These are phyloP conservation scores for Ctenicera cuprea DNA, from an alignment of 2,888 invertebrate species.

Conservation along the genomic window DNA sequence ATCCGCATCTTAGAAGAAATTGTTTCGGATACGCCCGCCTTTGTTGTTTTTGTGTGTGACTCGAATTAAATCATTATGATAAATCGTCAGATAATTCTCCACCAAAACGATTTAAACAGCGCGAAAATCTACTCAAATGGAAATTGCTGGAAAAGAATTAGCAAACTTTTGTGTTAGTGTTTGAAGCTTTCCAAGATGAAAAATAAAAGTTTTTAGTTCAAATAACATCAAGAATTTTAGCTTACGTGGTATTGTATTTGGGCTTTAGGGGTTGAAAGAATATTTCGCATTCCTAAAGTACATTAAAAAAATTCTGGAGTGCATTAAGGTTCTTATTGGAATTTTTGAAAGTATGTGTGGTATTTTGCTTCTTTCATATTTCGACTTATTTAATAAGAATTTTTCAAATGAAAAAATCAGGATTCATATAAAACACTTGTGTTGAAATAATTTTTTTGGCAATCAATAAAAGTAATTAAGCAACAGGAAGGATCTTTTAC, in stretches of 20 bases:
- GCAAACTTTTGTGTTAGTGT: too few species aligned
- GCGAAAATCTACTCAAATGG: background rate
- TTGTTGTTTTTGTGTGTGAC: background rate
- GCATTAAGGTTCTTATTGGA: slow-evolving; percentile 43
- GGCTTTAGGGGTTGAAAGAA: slow-evolving; percentile 33
- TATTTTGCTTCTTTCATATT: slow-evolving; percentile 29
- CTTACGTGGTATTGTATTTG: slow-evolving; percentile 14
- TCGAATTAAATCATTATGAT: background rate
- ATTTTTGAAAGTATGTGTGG: slow-evolving; percentile 35
- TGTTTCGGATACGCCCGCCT: slow-evolving; percentile 6
- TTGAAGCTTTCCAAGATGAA: background rate
- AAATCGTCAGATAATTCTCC: background rate
- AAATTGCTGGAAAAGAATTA: too few species aligned
- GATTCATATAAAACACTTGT: too few species aligned
- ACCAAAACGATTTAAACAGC: background rate
- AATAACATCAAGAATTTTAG: slow-evolving; percentile 4
- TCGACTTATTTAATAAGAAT: slow-evolving; percentile 5
- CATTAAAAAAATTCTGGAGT: slow-evolving; percentile 41
- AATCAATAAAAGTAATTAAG: background rate
- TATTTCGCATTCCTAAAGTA: slow-evolving; percentile 43
- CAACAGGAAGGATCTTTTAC: background rate
- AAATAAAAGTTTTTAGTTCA: background rate
- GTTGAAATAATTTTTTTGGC: background rate
- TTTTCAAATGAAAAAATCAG: background rate
- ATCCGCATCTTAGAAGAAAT: slow-evolving; percentile 16